Base-by-base conservation (phyloP, 2,113 vertebrate genomes). In the Heterochromis multidens region DNA sequence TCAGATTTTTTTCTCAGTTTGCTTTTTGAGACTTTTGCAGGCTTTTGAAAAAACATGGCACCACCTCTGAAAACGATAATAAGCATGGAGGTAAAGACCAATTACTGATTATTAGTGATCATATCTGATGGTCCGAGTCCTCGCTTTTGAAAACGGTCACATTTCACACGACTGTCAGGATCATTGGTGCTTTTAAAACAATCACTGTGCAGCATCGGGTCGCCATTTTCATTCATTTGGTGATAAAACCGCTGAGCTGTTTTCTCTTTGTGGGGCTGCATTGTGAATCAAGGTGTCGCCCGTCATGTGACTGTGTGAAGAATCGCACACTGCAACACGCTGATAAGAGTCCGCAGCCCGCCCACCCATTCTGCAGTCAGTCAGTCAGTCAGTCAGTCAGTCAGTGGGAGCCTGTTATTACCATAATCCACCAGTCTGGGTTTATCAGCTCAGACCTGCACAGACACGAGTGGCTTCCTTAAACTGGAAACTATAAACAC, bases 311-410 rank as follows among this genome's bases (percentile, higher is more conserved):
- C 89, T 14, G 67, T 4, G 58, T 86, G 88, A 93, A 91, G 81
- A 79, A 90, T 86, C 13, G 77, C 76, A 86, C 83, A n/a, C 94
- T 95, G 94, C 93, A 87, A 46, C 77, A 14, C 35, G 5, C 70
- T 81, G 94, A 95, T 95, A 95, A 95, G 92, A 13, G 79, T 57
- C 87, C 54, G 65, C 80, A 80, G 83, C 88, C 80, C 82, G 35
- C 85, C 85, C 82, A 29, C 78, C 87, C 84, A 1, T 9, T 27
- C 57, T n/a, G 63, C 17, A 14, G 61, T 19, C 76, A 40, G 23
- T 49, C 67, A 52, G 46, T 74, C 11, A 12, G 46, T 33, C 17
- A 14, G 61, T 19, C 76, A 40, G 23, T 49, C 67, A 52, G 46
- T 74, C 11, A 12, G 46, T 33, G 10, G 88, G 79, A 91, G 65